These are phyloP conservation scores for Anguilla rostrata DNA, from an alignment of 2,113 vertebrate species.

Conservation along the genomic window DNA sequence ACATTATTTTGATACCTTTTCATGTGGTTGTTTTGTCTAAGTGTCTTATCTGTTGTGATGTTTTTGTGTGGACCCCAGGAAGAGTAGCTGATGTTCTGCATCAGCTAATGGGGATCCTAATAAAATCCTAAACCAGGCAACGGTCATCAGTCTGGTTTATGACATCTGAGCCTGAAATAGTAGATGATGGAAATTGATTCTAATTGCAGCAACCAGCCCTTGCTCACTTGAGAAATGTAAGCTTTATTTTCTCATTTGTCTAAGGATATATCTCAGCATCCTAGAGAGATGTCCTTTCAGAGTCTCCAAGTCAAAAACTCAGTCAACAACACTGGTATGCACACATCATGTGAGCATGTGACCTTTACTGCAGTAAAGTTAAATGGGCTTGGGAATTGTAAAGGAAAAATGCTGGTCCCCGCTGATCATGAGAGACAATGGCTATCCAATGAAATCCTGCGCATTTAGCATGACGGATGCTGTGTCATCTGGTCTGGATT, in stretches of 20 bases:
- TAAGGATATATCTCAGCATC: not conserved
- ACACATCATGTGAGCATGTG: not conserved
- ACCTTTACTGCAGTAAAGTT: not conserved
- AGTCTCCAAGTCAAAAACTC: not conserved
- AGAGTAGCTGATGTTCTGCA: too few relatives aligned
- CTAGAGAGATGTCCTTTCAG: not conserved
- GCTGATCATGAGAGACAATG: conserved; percentile 9
- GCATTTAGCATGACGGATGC: not conserved
- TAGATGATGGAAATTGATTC: conserved; percentile 2
- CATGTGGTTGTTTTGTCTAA: too few relatives aligned
- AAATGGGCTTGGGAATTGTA: not conserved
- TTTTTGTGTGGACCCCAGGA: too few relatives aligned
- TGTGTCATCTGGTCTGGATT: not conserved
- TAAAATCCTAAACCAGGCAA: not conserved
- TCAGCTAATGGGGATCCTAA: too few relatives aligned
- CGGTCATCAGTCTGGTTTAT: conserved; percentile 7
- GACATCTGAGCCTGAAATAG: conserved; percentile 8
- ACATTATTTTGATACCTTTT: conserved; percentile 6
- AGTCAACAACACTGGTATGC: not conserved
- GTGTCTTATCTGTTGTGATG: too few relatives aligned
- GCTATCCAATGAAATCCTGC: conserved; percentile 12
- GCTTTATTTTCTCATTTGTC: not conserved
- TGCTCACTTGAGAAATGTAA: not conserved
- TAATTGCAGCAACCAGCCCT: not conserved
- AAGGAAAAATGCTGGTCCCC: not conserved